Conservation (phyloP, 2,113 vertebrate species). For the Notechis scutatus region DNA sequence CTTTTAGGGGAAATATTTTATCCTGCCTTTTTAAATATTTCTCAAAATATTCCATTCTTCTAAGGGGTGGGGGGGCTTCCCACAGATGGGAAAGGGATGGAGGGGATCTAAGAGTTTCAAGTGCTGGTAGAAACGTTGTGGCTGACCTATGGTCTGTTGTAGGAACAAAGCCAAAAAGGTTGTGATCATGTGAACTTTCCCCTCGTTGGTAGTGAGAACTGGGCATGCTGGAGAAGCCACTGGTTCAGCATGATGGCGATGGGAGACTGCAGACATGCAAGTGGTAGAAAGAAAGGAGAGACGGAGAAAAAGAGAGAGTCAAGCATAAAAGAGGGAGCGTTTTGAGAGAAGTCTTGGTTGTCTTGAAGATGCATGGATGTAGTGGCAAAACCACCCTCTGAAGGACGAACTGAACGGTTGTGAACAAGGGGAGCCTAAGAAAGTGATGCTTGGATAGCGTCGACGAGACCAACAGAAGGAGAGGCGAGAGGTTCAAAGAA, state of each 20-base stretch:
- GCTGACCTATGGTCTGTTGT: neutral
- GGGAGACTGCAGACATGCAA: neutral
- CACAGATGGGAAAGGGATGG: neutral
- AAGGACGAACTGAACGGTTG: accelerated
- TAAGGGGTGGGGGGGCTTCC: no score
- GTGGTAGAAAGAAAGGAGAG: neutral
- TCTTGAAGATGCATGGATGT: neutral
- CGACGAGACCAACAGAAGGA: neutral
- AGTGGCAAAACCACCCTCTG: neutral
- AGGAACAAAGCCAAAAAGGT: neutral
- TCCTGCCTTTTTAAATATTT: no score
- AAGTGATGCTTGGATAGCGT: neutral
- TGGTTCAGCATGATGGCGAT: neutral
- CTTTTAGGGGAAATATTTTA: no score
- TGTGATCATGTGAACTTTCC: neutral
- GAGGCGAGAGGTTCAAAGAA: neutral
- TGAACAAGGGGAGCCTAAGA: neutral
- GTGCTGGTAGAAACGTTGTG: neutral
- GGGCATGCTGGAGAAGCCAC: neutral
- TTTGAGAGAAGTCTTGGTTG: neutral
- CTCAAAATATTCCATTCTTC: no score
- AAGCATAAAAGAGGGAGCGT: neutral
- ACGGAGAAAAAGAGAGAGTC: neutral
- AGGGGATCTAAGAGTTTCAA: neutral
- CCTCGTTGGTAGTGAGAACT: neutral